These are phyloP conservation scores for Meandrina meandrites DNA, from an alignment of 92 coral and sea anemone genomes.

Conservation along the genomic window DNA sequence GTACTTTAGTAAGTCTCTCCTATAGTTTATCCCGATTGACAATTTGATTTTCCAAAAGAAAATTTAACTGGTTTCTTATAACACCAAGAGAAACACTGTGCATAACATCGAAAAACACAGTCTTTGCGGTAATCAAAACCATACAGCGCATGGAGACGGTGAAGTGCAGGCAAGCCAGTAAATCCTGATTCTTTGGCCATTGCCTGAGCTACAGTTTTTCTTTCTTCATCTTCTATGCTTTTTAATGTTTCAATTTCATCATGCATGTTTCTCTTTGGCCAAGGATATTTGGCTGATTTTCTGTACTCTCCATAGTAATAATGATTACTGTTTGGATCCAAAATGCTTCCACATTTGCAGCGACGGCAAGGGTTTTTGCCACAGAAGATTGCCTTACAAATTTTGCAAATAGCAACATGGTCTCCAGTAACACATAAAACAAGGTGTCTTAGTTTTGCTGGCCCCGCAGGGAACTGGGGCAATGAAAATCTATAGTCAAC, in stretches of 20 bases:
- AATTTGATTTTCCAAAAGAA: conserved; percentile 4
- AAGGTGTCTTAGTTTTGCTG: conserved; percentile 51
- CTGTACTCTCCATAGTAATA: conserved; percentile 60
- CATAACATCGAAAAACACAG: conserved; percentile 32
- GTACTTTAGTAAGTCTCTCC: conserved; percentile 4
- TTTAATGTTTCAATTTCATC: conserved; percentile 57
- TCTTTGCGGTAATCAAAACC: conserved; percentile 33
- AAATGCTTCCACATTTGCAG: conserved; percentile 45
- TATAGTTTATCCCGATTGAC: neutral
- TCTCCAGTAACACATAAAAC: conserved; percentile 48
- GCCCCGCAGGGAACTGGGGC: conserved; percentile 42
- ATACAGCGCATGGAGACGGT: conserved; percentile 55
- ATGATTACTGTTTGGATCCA: conserved; percentile 48
- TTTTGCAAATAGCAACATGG: conserved; percentile 70
- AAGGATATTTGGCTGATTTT: conserved; percentile 56
- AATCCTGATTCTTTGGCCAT: conserved; percentile 52
- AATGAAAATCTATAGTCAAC: conserved; percentile 37
- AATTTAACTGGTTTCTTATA: conserved; percentile 9
- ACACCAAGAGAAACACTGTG: conserved; percentile 31
- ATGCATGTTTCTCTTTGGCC: conserved; percentile 43
- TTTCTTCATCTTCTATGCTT: conserved; percentile 48
- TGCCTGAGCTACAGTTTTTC: conserved; percentile 42
- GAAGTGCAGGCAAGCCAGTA: conserved; percentile 58
- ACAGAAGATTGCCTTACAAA: conserved; percentile 53
- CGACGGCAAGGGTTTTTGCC: conserved; percentile 68